A percentile compares a stretch with the other conserved stretches of the same genome.
Conservation (phyloP, 2,888 invertebrate species). For the Steinernema scapterisci region DNA sequence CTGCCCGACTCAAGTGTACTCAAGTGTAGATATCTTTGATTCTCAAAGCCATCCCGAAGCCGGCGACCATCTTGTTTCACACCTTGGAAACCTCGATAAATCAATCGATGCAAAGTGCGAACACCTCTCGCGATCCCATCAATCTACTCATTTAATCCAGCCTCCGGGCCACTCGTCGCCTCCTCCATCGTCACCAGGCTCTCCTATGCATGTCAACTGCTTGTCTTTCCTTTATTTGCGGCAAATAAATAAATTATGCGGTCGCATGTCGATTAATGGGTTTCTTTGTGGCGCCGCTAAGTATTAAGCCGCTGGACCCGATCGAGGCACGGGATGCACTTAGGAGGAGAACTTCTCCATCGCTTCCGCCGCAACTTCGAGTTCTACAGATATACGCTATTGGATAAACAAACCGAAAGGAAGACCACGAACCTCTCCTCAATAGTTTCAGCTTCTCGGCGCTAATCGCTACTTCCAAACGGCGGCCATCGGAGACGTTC, state of each 20-base stretch:
- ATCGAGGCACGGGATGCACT: background rate
- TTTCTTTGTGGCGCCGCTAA: background rate
- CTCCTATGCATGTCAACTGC: background rate
- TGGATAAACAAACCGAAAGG: background rate
- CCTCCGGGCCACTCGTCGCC: background rate
- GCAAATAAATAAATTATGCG: slow-evolving; percentile 23
- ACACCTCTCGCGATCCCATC: too few relatives aligned
- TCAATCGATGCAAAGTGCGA: too few relatives aligned
- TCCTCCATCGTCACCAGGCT: background rate
- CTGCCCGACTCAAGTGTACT: too few relatives aligned
- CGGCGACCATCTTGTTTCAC: too few relatives aligned
- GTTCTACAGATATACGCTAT: slow-evolving; percentile 29
- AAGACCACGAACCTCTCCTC: slow-evolving; percentile 35
- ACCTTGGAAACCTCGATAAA: too few relatives aligned
- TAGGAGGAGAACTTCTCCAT: slow-evolving; percentile 9
- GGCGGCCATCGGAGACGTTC: slow-evolving; percentile 30
- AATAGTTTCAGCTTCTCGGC: slow-evolving; percentile 33
- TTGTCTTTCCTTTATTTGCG: background rate
- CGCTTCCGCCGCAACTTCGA: slow-evolving; percentile 37
- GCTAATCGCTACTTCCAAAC: slow-evolving; percentile 34
- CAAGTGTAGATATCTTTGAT: too few relatives aligned
- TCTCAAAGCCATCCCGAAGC: too few relatives aligned
- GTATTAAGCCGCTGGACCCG: background rate
- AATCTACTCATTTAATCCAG: too few relatives aligned
- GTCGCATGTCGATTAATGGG: slow-evolving; percentile 12